A percentile compares a stretch with the other conserved stretches of the same genome.
phyloP scores from a whole-genome alignment of 2,797 vertebrate species.

The Taeniopygia guttata region DNA sequence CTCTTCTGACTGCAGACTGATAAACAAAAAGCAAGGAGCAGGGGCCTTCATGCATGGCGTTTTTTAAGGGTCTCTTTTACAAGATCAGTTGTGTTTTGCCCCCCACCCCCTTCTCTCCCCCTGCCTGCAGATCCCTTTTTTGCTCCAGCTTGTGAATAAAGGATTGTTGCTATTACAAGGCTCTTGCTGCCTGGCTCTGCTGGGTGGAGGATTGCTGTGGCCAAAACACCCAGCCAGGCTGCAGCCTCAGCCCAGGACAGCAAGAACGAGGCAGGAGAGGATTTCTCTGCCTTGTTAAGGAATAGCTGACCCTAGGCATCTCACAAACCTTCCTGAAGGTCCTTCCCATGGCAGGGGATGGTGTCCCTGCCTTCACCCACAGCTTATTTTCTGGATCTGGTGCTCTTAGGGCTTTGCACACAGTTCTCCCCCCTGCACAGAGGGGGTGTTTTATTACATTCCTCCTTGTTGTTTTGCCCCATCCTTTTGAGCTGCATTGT shows the following conservation, averaged over 20 bases:
- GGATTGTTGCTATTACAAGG: neutral
- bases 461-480: neutral
- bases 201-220: neutral
- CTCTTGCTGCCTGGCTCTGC: neutral
- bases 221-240: neutral
- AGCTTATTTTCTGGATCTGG: neutral
- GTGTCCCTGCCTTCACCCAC: neutral
- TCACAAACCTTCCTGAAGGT: neutral
- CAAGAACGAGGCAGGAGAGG: neutral
- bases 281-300: neutral
- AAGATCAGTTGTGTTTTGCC: conserved; percentile 20
- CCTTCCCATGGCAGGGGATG: neutral
- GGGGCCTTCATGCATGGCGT: neutral
- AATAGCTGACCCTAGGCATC: neutral
- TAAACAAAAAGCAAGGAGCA: neutral
- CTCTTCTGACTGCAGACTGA: conserved; percentile 18
- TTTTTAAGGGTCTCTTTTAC: conserved; percentile 52
- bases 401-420: neutral
- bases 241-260: neutral
- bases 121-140: neutral
- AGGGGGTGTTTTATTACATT: neutral
- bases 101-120: neutral
- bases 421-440: neutral
- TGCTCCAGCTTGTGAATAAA: conserved; percentile 19
- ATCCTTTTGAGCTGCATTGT: rapidly evolving